Base-by-base conservation (phyloP, 1,140 invertebrate species). In the Agraylea sexmaculata region DNA sequence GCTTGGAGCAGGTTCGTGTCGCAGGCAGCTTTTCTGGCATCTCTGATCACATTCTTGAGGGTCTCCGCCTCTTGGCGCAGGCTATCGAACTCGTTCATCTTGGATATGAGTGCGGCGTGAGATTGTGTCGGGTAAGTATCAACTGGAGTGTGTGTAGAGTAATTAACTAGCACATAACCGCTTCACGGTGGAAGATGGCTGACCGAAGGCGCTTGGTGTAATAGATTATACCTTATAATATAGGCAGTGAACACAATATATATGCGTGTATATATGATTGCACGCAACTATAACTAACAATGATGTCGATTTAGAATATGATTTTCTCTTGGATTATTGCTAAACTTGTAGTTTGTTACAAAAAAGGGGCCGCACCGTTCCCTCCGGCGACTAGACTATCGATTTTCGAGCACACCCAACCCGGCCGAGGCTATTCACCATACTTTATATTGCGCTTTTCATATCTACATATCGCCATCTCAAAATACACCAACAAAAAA, bases 51-150 rank as follows among this genome's bases (percentile, higher is more conserved):
- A 80, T 93, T 94, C 76, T 96, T 96, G 47, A 96, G 74, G 56
- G 87, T 86, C 77, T 96, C 92, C 53, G 89, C 87, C 78, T 96
- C 92, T 72, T 94, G 88, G 64, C 91, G 78, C 59, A 96, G 77
- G 65, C 80, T 84, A 65, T 96, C 91, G 63, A 94, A 71, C 74
- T 95, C 91, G 75, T 88, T 93, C 88, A 93, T 94, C 57, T 56
- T 66, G 5, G 7, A 15, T 7, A 34, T 15, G 6, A 32, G 16
- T 11, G 5, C 12, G 12, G 16, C 29, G 12, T 16, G 4, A 30
- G 12, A 30, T 30, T 30, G 12, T 32, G 16, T 32, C 17, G 20
- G 4, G 16, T n/a, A 4, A 34, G 32, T 34, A 34, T 16, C 6
- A 34, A 3, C 15, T 34, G n/a, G n/a, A n/a, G n/a, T n/a, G n/a